phyloP scores from a whole-genome alignment of 2,113 vertebrate species.

The Clarias magur region DNA sequence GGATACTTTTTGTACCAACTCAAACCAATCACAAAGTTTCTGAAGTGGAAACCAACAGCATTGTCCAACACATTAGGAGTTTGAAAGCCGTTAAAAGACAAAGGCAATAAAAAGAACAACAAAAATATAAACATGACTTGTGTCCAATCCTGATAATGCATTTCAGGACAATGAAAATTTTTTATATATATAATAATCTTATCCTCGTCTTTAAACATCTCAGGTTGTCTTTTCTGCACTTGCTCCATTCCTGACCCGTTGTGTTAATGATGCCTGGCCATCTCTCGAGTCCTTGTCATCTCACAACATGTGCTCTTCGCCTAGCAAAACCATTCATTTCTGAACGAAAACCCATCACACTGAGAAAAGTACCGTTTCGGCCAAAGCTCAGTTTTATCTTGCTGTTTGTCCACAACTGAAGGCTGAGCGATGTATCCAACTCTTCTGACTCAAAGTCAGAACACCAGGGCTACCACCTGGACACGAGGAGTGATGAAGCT shows the following conservation, averaged over 20 bases:
- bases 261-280: constrained; percentile 52
- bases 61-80: not conserved
- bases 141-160: not conserved
- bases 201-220: not conserved
- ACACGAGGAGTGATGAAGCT: not conserved
- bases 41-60: not conserved
- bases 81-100: not conserved
- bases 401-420: constrained; percentile 20
- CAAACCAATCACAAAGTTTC: not conserved
- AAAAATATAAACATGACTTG: not conserved
- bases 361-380: constrained; percentile 9
- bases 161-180: not conserved
- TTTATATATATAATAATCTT: not conserved
- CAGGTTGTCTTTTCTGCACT: not conserved
- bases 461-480: not conserved
- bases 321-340: constrained; percentile 30
- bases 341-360: constrained; percentile 52
- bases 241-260: constrained; percentile 34
- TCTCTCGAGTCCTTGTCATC: constrained; percentile 63
- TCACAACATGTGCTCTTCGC: constrained; percentile 63
- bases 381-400: constrained; percentile 57
- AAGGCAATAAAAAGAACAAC: not conserved
- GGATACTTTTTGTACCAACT: not conserved
- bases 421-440: not conserved
- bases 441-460: not conserved